A percentile compares a stretch with the other conserved stretches of the same genome.
Conservation (phyloP, 2,797 vertebrate genomes). For the Megaceryle alcyon region DNA sequence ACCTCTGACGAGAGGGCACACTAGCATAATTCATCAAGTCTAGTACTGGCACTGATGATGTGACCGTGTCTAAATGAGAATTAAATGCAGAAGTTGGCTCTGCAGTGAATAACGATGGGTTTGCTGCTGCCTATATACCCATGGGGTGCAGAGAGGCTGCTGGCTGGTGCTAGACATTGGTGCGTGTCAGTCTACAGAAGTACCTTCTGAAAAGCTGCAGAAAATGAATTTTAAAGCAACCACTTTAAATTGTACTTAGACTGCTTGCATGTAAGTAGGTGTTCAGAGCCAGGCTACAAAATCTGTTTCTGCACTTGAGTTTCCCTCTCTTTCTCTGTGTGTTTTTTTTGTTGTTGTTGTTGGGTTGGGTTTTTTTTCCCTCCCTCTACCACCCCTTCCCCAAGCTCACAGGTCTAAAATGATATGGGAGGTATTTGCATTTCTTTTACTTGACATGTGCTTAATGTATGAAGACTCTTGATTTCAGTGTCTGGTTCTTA, state of each 20-base stretch:
- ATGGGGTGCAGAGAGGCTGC: neutral
- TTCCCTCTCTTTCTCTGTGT: neutral
- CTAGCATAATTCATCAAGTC: neutral
- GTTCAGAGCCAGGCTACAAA: neutral
- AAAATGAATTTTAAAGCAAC: neutral
- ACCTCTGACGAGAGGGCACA: neutral
- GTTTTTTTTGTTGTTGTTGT: no score
- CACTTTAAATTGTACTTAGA: neutral
- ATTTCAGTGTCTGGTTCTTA: conserved; percentile 14
- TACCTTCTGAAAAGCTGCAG: neutral
- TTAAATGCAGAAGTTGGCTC: neutral
- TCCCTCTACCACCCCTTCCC: neutral
- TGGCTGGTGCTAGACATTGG: neutral
- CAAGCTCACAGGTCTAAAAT: neutral
- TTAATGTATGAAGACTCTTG: neutral
- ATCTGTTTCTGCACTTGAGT: neutral
- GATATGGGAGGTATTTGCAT: neutral
- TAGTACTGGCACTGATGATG: neutral
- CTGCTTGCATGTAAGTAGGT: neutral
- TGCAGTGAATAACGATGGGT: neutral
- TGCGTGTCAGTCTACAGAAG: neutral
- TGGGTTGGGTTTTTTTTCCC: neutral
- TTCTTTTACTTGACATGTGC: neutral
- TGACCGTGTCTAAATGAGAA: neutral
- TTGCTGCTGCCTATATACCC: neutral